A percentile compares a stretch with the other conserved stretches of the same genome.
Evolutionary conservation across 2,888 invertebrate genomes (phyloP).

Genomic region (Strigamia transsilvanica): DNA sequence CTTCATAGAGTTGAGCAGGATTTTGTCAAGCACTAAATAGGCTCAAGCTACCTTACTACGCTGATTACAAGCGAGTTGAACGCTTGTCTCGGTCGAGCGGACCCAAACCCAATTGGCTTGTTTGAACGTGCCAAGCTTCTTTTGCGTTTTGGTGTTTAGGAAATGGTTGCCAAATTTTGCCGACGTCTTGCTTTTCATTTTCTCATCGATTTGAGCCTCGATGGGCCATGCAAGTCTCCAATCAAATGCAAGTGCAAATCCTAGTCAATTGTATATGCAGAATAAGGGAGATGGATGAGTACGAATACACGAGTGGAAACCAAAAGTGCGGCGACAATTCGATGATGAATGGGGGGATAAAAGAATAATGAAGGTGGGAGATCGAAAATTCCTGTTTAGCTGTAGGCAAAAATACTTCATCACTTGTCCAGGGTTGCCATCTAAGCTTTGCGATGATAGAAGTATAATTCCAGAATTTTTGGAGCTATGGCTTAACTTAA

Average conservation of each 20-base stretch:
- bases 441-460: neutral
- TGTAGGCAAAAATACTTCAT: neutral
- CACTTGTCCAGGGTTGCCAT: neutral
- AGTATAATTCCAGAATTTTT: too few species aligned
- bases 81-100: slow-evolving; percentile 26
- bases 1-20: slow-evolving; percentile 49
- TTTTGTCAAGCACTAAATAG: slow-evolving; percentile 49
- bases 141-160: slow-evolving; percentile 17
- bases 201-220: slow-evolving; percentile 19
- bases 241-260: slow-evolving; percentile 47
- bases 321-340: neutral
- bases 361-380: neutral
- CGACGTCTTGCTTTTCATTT: slow-evolving; percentile 7
- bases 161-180: slow-evolving; percentile 42
- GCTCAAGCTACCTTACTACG: slow-evolving; percentile 45
- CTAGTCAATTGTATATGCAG: slow-evolving; percentile 41
- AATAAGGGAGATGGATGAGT: slow-evolving; percentile 19
- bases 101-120: slow-evolving; percentile 24
- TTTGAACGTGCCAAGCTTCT: slow-evolving; percentile 31
- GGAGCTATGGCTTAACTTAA: too few species aligned
- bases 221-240: neutral
- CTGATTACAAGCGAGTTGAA: slow-evolving; percentile 45
- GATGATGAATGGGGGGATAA: slow-evolving; percentile 8
- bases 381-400: neutral
- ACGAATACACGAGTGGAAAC: neutral